phyloP scores from a whole-genome alignment of 2,888 invertebrate species.

The Epistrophe grossulariae region DNA sequence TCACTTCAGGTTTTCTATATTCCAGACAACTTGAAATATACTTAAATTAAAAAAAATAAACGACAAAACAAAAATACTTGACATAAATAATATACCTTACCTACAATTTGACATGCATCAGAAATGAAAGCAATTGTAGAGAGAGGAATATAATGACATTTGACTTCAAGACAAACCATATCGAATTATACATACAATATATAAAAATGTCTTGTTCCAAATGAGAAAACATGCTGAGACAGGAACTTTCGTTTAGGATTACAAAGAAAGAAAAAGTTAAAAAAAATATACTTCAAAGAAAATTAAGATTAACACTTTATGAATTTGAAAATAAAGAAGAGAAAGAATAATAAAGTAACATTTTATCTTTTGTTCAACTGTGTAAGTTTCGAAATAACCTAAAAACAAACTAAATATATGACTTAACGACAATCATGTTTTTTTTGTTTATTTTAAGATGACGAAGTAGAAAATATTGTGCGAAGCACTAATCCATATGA shows the following conservation, averaged over 20 bases:
- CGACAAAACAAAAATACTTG: slow-evolving; percentile 23
- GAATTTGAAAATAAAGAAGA: neutral
- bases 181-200: neutral
- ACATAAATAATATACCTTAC: neutral
- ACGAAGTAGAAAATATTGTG: slow-evolving; percentile 18
- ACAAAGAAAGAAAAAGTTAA: neutral
- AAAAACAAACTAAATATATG: slow-evolving; percentile 8
- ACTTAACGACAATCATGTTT: neutral
- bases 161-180: slow-evolving; percentile 9
- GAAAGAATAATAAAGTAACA: neutral
- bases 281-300: slow-evolving; percentile 17
- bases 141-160: slow-evolving; percentile 6
- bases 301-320: slow-evolving; percentile 30
- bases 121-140: slow-evolving; percentile 1
- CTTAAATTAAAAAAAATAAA: neutral
- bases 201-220: neutral
- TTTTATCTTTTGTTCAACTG: neutral
- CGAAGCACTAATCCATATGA: slow-evolving; percentile 14
- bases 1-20: slow-evolving; percentile 7
- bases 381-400: slow-evolving; percentile 20
- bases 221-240: slow-evolving; percentile 20
- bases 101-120: neutral
- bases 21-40: slow-evolving; percentile 5
- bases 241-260: slow-evolving; percentile 37
- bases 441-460: neutral